phyloP scores from a whole-genome alignment of 2,113 vertebrate species.

The Callithrix jacchus region DNA sequence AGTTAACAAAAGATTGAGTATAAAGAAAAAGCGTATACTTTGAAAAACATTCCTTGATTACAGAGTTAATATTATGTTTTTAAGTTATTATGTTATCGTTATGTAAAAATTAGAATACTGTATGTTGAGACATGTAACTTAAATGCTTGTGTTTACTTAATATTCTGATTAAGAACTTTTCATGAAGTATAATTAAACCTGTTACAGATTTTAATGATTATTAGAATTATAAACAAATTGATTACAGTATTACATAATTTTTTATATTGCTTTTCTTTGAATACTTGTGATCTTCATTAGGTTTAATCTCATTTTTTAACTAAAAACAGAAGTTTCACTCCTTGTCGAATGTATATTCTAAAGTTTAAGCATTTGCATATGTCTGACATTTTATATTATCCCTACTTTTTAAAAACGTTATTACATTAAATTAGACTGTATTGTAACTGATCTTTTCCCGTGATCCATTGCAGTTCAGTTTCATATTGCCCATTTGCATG shows the following conservation, averaged over 20 bases:
- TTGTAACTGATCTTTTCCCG: constrained; percentile 71
- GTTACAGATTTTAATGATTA: neutral
- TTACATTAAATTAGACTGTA: neutral
- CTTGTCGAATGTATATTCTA: neutral
- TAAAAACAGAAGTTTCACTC: neutral
- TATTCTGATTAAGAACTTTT: neutral
- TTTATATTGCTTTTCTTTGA: neutral
- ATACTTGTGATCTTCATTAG: neutral
- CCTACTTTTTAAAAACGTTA: neutral
- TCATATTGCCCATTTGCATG: constrained; percentile 99
- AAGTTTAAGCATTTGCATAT: neutral
- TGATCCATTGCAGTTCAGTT: constrained; percentile 91
- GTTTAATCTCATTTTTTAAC: neutral
- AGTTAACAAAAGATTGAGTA: neutral
- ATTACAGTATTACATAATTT: neutral
- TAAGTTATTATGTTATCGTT: no score
- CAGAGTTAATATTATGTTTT: neutral
- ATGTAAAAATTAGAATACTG: neutral
- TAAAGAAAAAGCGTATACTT: neutral
- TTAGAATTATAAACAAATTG: neutral
- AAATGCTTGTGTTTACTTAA: neutral
- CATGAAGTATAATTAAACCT: neutral
- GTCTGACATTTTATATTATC: neutral
- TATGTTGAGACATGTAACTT: neutral
- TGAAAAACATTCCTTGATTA: neutral